Evolutionary conservation across 2,797 vertebrate species (phyloP).

Genomic region (Characodon lateralis): DNA sequence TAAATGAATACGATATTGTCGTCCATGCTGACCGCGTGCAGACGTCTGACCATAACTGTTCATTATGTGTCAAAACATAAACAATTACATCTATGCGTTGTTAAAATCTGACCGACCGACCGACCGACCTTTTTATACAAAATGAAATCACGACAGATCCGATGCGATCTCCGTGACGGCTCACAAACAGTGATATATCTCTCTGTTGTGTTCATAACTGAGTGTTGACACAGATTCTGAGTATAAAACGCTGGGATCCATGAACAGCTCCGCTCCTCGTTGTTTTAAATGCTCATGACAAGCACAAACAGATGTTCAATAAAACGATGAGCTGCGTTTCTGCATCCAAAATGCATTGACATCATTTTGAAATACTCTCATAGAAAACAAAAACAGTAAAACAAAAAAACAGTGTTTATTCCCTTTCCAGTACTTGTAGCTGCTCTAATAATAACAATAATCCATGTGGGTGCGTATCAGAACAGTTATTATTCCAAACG

Average conservation of each 20-base stretch:
- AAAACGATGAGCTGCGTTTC: background rate
- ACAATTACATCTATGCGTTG: background rate
- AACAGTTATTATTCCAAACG: background rate
- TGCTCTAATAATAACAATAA: background rate
- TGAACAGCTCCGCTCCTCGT: background rate
- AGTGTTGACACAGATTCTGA: background rate
- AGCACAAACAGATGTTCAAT: background rate
- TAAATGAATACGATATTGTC: too few species aligned
- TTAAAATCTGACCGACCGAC: background rate
- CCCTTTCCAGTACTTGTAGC: background rate
- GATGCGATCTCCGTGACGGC: background rate
- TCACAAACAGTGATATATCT: too few species aligned
- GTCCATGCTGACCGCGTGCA: too few species aligned
- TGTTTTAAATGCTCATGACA: background rate
- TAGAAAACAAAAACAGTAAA: background rate
- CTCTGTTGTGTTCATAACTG: background rate
- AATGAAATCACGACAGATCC: background rate
- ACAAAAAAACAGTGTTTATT: background rate
- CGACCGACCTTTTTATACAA: background rate
- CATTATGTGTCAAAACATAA: background rate
- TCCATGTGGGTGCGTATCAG: background rate
- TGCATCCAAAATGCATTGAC: background rate
- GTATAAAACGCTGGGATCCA: background rate
- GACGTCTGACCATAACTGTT: too few species aligned
- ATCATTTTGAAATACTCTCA: background rate